A percentile compares a stretch with the other conserved stretches of the same genome.
These are phyloP conservation scores for Dunckerocampus dactyliophorus DNA, from an alignment of 2,113 vertebrate genomes.

Conservation along the genomic window DNA sequence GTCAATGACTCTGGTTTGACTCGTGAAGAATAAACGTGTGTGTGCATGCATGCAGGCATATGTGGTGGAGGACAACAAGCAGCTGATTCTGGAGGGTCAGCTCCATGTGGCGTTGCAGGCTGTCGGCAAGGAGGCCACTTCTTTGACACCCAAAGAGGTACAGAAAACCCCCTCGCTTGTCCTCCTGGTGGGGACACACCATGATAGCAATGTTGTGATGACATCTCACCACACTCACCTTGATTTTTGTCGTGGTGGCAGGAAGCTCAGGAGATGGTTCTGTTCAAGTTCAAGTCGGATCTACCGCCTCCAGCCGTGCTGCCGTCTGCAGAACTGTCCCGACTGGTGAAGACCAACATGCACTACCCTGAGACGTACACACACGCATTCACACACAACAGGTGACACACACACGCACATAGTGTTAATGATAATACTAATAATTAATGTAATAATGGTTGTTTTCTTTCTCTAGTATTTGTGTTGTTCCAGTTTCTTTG, in stretches of 20 bases:
- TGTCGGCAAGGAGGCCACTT: conserved; percentile 86
- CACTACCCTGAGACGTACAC: conserved; percentile 88
- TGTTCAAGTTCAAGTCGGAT: conserved; percentile 88
- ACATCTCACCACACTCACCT: not conserved
- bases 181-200: no score
- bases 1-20: not conserved
- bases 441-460: not conserved
- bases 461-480: conserved; percentile 76
- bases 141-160: conserved; percentile 89
- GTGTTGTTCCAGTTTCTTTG: conserved; percentile 89
- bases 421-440: not conserved
- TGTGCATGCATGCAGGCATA: conserved; percentile 79
- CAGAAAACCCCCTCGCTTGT: not conserved
- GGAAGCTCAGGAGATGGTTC: conserved; percentile 88
- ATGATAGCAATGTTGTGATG: not conserved
- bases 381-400: conserved; percentile 85
- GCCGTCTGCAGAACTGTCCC: conserved; percentile 87
- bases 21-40: not conserved
- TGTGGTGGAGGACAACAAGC: conserved; percentile 93
- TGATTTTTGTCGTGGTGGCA: conserved; percentile 41
- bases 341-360: conserved; percentile 90
- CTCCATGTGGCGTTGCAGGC: conserved; percentile 87
- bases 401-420: conserved; percentile 62
- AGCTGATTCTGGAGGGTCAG: conserved; percentile 94
- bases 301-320: conserved; percentile 69